Conservation (phyloP, 2,113 vertebrate species). For the Melospiza georgiana region DNA sequence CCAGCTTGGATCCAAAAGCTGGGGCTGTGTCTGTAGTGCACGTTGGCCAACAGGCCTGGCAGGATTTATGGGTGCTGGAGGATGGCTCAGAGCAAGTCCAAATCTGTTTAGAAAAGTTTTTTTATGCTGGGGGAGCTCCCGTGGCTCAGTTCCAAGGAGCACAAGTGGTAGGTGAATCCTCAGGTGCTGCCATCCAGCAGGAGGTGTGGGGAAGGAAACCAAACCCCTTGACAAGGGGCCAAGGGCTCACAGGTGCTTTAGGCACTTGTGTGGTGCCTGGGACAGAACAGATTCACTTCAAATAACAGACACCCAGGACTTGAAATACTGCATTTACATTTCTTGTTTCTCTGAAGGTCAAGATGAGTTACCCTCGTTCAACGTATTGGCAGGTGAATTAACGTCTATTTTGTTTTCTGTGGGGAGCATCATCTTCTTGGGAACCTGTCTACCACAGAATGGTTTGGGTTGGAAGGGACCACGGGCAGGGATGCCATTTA, state of each 20-base stretch:
- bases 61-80: background rate
- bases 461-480: background rate
- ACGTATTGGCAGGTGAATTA: background rate
- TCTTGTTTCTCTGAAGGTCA: background rate
- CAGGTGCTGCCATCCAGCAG: rapidly evolving
- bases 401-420: rapidly evolving
- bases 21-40: rapidly evolving
- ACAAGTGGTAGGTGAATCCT: background rate
- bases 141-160: rapidly evolving
- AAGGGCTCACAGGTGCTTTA: background rate
- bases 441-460: background rate
- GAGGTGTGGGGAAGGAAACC: background rate
- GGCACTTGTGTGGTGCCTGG: background rate
- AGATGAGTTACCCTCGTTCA: background rate
- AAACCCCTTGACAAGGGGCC: background rate
- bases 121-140: background rate
- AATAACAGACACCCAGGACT: background rate
- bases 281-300: background rate
- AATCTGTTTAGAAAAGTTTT: background rate
- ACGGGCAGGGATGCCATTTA: background rate
- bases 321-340: background rate
- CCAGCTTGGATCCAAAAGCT: background rate
- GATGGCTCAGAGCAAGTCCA: background rate
- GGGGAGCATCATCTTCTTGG: background rate
- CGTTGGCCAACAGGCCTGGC: background rate